Conservation (phyloP, 2,797 vertebrate genomes). For the Alcedo atthis region DNA sequence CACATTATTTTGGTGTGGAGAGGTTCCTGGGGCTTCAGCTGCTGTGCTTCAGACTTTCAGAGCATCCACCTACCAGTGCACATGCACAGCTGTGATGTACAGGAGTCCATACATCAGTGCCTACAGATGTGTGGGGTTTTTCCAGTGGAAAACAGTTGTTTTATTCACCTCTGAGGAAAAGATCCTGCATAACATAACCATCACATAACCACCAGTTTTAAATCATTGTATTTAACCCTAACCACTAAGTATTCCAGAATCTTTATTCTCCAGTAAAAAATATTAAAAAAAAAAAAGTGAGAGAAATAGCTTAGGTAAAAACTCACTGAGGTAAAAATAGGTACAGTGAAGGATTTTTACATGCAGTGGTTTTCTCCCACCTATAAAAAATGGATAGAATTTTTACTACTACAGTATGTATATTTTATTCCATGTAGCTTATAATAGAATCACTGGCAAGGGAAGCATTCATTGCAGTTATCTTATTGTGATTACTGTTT, state of each 20-base stretch:
- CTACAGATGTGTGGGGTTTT: accelerated
- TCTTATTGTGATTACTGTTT: background rate
- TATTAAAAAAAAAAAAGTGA: background rate
- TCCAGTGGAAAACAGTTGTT: background rate
- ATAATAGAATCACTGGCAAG: background rate
- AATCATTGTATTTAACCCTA: background rate
- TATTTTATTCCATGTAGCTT: background rate
- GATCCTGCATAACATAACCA: background rate
- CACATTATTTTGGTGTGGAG: background rate
- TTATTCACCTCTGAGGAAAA: background rate
- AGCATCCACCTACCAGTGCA: background rate
- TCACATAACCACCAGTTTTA: background rate
- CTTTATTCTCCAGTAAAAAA: background rate
- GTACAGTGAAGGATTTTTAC: background rate
- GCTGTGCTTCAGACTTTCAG: background rate
- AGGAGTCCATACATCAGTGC: background rate
- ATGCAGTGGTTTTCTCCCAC: background rate
- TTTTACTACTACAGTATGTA: background rate
- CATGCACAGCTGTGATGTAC: background rate
- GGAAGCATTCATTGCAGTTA: background rate
- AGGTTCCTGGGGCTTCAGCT: background rate
- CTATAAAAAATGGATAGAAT: background rate
- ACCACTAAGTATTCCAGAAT: background rate
- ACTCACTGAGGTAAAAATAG: background rate
- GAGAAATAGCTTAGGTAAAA: background rate